phyloP scores from a whole-genome alignment of 2,888 invertebrate species.

The Fragum fragum region DNA sequence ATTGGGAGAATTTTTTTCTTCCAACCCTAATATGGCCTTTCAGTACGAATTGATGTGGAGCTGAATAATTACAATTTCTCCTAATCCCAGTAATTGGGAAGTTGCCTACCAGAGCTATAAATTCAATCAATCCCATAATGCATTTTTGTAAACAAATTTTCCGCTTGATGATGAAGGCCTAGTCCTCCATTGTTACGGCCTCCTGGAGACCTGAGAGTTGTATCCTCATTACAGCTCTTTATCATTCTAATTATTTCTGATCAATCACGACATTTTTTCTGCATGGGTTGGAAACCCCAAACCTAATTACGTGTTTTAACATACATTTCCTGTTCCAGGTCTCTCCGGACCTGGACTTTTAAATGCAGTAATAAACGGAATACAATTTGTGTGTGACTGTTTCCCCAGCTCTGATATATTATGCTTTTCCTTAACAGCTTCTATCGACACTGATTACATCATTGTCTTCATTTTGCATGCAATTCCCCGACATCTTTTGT shows the following conservation, averaged over 20 bases:
- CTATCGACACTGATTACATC: conserved; percentile 67
- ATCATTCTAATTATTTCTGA: conserved; percentile 70
- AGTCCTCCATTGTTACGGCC: conserved; percentile 37
- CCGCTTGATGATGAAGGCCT: conserved; percentile 31
- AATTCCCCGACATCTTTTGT: conserved; percentile 23
- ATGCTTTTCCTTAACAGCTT: conserved; percentile 53
- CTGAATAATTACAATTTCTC: conserved; percentile 39
- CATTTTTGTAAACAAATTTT: conserved; percentile 65
- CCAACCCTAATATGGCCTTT: conserved; percentile 25
- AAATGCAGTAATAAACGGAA: conserved; percentile 63
- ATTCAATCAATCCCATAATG: conserved; percentile 61
- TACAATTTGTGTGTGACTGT: conserved; percentile 42
- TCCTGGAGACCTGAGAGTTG: conserved; percentile 6
- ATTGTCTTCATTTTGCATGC: conserved; percentile 65
- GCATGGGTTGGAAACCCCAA: conserved; percentile 59
- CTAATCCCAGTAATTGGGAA: conserved; percentile 48
- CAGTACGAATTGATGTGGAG: conserved; percentile 24
- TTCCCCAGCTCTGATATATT: conserved; percentile 39
- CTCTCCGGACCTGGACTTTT: conserved; percentile 60
- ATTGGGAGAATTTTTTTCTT: conserved; percentile 21
- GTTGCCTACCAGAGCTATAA: conserved; percentile 51
- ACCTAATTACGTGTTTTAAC: conserved; percentile 70
- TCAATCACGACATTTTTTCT: conserved; percentile 67
- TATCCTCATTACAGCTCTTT: conserved; percentile 60
- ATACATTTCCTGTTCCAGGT: conserved; percentile 62